Percentiles rank a stretch among this genome's conserved stretches.
Conservation (phyloP, 2,888 invertebrate species). For the Hypomecis punctinalis region DNA sequence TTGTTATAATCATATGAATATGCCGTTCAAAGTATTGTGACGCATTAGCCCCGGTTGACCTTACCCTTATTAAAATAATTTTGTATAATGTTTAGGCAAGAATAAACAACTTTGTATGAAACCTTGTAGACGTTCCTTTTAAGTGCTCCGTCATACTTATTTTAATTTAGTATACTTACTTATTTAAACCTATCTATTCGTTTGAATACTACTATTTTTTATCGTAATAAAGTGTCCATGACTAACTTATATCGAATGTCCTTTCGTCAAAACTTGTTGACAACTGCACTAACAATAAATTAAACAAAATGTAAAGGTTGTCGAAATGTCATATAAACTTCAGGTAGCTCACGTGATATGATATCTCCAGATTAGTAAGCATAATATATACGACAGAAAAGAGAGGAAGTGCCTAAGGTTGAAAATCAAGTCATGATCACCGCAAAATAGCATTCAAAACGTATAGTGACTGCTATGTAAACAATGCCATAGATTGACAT, state of each 20-base stretch:
- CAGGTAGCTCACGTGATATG: neutral
- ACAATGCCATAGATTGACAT: too few species aligned
- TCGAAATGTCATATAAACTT: constrained; percentile 3
- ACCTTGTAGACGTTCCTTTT: too few species aligned
- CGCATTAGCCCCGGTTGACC: too few species aligned
- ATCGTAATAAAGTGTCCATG: neutral
- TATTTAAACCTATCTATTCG: neutral
- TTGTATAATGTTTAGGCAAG: constrained; percentile 3
- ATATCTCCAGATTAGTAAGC: constrained; percentile 1
- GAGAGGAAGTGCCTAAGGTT: too few species aligned
- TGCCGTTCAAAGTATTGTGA: too few species aligned
- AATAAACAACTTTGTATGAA: neutral
- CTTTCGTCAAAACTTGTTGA: neutral
- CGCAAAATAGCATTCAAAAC: too few species aligned
- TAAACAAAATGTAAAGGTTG: constrained; percentile 8
- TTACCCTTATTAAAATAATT: constrained; percentile 25
- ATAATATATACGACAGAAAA: neutral
- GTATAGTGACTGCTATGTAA: too few species aligned
- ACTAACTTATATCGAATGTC: neutral
- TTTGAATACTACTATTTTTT: neutral
- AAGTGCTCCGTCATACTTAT: too few species aligned
- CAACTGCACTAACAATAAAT: neutral
- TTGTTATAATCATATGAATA: too few species aligned
- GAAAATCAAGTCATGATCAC: too few species aligned
- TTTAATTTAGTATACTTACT: too few species aligned